Base-by-base conservation (phyloP, 1,140 invertebrate genomes). In the Dendroctonus ponderosae region DNA sequence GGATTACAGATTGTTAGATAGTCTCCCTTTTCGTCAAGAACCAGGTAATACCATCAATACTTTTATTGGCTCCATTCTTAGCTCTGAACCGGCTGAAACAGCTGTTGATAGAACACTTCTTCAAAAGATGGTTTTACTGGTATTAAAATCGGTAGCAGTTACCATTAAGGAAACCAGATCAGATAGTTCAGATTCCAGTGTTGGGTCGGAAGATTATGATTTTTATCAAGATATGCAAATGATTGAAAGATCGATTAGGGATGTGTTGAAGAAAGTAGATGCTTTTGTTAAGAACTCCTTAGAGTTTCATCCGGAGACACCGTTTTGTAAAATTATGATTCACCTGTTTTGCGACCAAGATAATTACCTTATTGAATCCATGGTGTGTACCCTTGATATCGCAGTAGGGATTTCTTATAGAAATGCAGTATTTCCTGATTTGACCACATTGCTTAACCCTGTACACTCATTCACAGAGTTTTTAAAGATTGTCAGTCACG, bases 311-410 rank as follows among this genome's bases (percentile, higher is more conserved):
- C 92, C 92, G 5, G 91, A 93, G 77, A 91, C 90, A 70, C 88
- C 90, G 37, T 85, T 94, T 57, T 91, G 91, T 7, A 92, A 93
- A 79, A 93, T 93, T 83, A 84, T 94, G 57, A 90, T 95, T 49
- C 90, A 92, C 75, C 80, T 96, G 48, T 94, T 96, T 75, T 87
- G 88, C 70, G 92, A 95, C 79, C 92, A 95, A 79, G 93, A 96
- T 77, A 93, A 96, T 77, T 92, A 91, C 70, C 77, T 96, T 57
- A 90, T 95, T 37, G 93, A 95, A 81, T 89, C 90, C n/a, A 92
- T 96, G 91, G 89, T 95, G 0, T 95, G 92, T 78, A 92, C 90
- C 46, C 79, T 95, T 40, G 92, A 95, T 77, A 92, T 94, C 38
- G 91, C 89, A 5, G 87, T 91, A 48, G 92, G 91, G 53, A 85